These are phyloP conservation scores for Nettapus auritus DNA, from an alignment of 2,113 vertebrate species.

Conservation along the genomic window DNA sequence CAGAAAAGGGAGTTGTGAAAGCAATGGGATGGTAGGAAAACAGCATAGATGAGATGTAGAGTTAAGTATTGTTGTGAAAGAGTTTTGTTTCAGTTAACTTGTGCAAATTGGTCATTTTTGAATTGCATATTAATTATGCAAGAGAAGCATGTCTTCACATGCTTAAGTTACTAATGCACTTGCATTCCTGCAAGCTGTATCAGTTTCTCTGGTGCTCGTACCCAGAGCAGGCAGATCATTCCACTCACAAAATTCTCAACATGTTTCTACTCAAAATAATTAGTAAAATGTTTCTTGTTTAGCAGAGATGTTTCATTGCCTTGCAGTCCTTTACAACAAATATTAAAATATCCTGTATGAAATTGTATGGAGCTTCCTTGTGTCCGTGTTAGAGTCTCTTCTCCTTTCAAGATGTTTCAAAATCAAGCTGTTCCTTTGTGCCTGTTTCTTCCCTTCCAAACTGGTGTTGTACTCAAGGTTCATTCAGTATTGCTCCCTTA, in stretches of 20 bases:
- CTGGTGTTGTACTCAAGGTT: background rate
- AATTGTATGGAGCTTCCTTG: background rate
- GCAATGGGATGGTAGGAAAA: background rate
- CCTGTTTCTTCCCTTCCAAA: background rate
- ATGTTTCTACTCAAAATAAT: background rate
- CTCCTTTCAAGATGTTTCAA: background rate
- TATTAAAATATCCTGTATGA: background rate
- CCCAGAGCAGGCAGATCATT: background rate
- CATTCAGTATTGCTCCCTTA: background rate
- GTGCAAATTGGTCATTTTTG: background rate
- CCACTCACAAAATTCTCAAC: background rate
- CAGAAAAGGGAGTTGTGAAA: background rate
- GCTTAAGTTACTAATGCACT: background rate
- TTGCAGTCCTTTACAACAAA: background rate
- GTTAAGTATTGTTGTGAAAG: background rate
- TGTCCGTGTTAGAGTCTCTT: background rate
- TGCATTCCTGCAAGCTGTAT: background rate
- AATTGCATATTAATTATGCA: background rate
- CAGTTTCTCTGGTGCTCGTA: background rate
- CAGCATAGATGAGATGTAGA: background rate
- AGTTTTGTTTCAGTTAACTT: slow-evolving; percentile 4
- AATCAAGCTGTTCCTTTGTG: background rate
- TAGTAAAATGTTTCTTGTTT: background rate
- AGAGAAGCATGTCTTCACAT: background rate
- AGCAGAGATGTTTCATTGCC: background rate